phyloP scores from a whole-genome alignment of 2,113 vertebrate genomes.

The Gambusia holbrooki region DNA sequence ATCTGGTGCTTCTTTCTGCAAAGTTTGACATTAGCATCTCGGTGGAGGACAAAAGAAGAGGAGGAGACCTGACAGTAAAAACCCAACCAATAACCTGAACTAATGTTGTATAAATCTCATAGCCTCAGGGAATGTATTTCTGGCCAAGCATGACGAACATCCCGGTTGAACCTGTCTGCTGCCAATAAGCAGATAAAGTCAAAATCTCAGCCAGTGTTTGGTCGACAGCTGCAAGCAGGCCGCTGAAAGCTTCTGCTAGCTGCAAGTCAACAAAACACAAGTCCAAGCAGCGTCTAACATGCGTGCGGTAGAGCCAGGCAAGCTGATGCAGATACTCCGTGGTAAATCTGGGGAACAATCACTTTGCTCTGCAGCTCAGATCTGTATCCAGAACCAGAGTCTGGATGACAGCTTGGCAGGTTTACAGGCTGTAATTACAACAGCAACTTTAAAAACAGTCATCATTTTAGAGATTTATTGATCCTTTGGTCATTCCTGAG shows the following conservation, averaged over 20 bases:
- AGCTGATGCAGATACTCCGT: background rate
- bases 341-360: background rate
- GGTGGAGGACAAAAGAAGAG: background rate
- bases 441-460: background rate
- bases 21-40: background rate
- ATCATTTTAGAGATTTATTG: background rate
- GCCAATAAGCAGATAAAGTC: background rate
- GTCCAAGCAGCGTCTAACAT: background rate
- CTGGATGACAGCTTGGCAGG: background rate
- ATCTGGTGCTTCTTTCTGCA: background rate
- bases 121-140: conserved; percentile 9
- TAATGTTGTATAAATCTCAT: background rate
- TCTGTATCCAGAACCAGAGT: background rate
- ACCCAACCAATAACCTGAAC: background rate
- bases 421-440: background rate
- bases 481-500: background rate
- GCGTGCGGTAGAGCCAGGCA: background rate
- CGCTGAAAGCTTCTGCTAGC: background rate
- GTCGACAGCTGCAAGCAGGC: background rate
- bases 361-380: background rate
- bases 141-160: conserved; percentile 21
- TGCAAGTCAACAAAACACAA: background rate
- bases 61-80: conserved; percentile 2
- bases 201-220: background rate
- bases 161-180: background rate